phyloP scores from a whole-genome alignment of 2,113 vertebrate genomes.

The Ursus arctos region DNA sequence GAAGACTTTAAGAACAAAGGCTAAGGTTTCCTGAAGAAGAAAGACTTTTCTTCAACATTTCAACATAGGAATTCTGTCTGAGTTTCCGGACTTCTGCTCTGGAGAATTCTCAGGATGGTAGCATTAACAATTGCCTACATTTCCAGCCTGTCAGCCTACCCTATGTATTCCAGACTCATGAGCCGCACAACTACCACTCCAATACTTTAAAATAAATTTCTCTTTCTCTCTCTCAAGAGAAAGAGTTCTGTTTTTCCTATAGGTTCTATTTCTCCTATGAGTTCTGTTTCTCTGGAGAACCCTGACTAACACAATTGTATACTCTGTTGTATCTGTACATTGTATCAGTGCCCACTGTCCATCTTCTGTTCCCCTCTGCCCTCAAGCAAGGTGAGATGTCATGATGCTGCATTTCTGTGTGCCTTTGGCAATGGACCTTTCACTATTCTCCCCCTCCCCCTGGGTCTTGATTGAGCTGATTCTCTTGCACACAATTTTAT shows the following conservation, averaged over 20 bases:
- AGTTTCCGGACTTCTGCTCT: not conserved
- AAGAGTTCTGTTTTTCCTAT: too few relatives aligned
- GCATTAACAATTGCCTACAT: not conserved
- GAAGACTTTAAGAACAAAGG: not conserved
- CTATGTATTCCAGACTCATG: not conserved
- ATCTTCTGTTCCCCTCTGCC: not conserved
- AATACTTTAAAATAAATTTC: not conserved
- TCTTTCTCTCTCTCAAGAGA: not conserved
- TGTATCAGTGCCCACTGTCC: not conserved
- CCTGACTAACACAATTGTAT: not conserved
- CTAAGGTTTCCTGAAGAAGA: not conserved
- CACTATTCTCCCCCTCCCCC: not conserved
- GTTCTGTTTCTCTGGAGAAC: conserved; percentile 11
- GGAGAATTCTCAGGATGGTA: not conserved
- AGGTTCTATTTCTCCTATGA: not conserved
- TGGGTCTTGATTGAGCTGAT: conserved; percentile 49
- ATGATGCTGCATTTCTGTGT: not conserved
- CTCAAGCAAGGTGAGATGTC: not conserved
- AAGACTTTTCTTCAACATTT: not conserved
- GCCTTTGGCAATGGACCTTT: conserved; percentile 2
- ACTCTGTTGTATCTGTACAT: not conserved
- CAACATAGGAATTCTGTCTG: not conserved
- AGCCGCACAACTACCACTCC: not conserved
- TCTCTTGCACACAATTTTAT: conserved; percentile 44
- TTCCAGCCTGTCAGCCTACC: not conserved